Percentiles rank a stretch among this genome's conserved stretches.
These are phyloP conservation scores for Tyrannus savana DNA, from an alignment of 2,113 vertebrate genomes.

Conservation along the genomic window DNA sequence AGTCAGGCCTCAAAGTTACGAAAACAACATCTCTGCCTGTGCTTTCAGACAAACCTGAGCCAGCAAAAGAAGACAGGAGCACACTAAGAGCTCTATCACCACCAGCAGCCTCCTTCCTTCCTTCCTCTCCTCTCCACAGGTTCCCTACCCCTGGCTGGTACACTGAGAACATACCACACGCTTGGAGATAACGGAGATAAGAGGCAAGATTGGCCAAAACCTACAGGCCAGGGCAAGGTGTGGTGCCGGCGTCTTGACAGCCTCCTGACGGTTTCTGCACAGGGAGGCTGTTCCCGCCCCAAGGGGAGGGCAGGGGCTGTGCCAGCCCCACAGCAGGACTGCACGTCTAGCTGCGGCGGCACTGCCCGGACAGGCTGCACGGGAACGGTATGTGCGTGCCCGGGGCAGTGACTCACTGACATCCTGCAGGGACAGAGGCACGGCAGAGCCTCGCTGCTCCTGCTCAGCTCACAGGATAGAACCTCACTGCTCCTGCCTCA, in stretches of 20 bases:
- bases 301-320: constrained; percentile 20
- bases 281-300: neutral
- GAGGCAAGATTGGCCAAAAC: neutral
- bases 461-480: too few species aligned
- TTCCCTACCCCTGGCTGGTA: neutral
- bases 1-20: neutral
- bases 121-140: neutral
- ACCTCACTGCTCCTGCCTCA: too few species aligned
- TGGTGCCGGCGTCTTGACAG: neutral
- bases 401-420: constrained; percentile 11
- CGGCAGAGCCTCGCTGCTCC: too few species aligned
- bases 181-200: neutral
- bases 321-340: neutral
- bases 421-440: neutral
- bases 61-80: neutral
- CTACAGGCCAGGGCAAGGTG: neutral
- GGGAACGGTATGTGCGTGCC: neutral
- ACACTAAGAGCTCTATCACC: neutral
- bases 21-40: neutral
- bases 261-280: neutral
- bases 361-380: neutral
- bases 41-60: neutral
- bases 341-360: neutral
- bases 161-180: neutral
- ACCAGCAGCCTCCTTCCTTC: neutral